Evolutionary conservation across 2,113 vertebrate species (phyloP).

Genomic region (Alethe castanea): DNA sequence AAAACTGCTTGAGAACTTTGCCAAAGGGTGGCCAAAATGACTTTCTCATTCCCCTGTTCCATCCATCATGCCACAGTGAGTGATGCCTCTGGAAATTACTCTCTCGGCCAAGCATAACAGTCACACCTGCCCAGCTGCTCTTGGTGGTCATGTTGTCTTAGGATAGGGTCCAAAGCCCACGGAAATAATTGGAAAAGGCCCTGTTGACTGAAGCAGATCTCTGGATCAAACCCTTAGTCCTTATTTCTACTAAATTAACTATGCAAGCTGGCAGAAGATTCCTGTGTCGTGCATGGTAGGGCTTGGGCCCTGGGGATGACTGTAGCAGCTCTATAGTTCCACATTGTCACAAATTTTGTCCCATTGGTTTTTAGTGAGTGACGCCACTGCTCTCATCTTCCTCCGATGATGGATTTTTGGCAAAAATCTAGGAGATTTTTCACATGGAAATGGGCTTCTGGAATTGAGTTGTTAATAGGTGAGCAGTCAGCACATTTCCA

Average conservation of each 20-base stretch:
- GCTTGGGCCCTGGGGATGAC: background rate
- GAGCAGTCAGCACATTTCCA: background rate
- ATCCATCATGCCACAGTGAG: background rate
- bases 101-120: slow-evolving; percentile 19
- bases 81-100: background rate
- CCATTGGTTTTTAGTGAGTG: background rate
- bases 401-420: background rate
- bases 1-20: background rate
- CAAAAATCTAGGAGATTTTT: background rate
- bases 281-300: background rate
- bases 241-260: background rate
- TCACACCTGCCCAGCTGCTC: slow-evolving; percentile 18
- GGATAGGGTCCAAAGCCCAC: slow-evolving; percentile 19
- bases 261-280: background rate
- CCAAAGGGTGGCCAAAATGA: background rate
- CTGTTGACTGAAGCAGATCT: background rate
- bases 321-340: background rate
- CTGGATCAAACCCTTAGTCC: background rate
- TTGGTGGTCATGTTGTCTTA: slow-evolving; percentile 16
- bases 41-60: background rate
- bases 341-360: background rate
- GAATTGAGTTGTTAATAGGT: background rate
- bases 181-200: background rate
- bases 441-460: background rate
- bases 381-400: background rate